A percentile compares a stretch with the other conserved stretches of the same genome.
Evolutionary conservation across 1,140 invertebrate species (phyloP).

Genomic region (Drosophila trapezifrons): DNA sequence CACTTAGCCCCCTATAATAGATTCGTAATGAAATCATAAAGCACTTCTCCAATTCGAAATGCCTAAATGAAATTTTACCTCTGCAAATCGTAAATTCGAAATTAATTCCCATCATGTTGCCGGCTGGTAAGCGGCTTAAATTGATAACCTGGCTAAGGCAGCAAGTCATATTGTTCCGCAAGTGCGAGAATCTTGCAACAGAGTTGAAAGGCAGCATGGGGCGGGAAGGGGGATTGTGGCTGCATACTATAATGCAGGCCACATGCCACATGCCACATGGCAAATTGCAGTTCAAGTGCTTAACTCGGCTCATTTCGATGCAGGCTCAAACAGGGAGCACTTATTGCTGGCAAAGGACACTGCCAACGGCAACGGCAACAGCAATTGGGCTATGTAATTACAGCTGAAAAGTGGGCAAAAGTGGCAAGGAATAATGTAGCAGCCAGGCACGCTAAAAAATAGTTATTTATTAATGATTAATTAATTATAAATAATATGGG

Average conservation of each 20-base stretch:
- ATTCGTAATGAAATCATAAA: background rate
- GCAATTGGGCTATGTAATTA: conserved; percentile 66
- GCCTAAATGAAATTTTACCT: background rate
- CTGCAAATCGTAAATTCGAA: background rate
- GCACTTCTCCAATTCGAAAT: background rate
- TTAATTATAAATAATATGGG: background rate
- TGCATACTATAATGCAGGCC: conserved; percentile 6
- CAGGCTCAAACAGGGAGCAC: conserved; percentile 36
- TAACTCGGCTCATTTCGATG: conserved; percentile 46
- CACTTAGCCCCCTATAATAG: background rate
- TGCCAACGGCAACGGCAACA: conserved; percentile 27
- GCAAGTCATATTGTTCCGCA: conserved; percentile 21
- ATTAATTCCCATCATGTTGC: background rate
- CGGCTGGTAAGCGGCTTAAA: conserved; percentile 2
- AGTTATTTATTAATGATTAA: background rate
- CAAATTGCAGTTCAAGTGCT: conserved; percentile 57
- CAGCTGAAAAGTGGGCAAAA: conserved; percentile 13
- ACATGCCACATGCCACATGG: conserved; percentile 30
- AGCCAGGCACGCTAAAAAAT: background rate
- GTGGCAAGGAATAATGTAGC: conserved; percentile 2
- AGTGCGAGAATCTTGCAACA: conserved; percentile 17
- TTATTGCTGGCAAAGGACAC: conserved; percentile 49
- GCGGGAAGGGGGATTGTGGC: background rate
- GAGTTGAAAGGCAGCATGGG: conserved; percentile 21
- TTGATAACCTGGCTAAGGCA: conserved; percentile 8